These are phyloP conservation scores for Buphagus erythrorhynchus DNA, from an alignment of 2,797 vertebrate species.

Conservation along the genomic window DNA sequence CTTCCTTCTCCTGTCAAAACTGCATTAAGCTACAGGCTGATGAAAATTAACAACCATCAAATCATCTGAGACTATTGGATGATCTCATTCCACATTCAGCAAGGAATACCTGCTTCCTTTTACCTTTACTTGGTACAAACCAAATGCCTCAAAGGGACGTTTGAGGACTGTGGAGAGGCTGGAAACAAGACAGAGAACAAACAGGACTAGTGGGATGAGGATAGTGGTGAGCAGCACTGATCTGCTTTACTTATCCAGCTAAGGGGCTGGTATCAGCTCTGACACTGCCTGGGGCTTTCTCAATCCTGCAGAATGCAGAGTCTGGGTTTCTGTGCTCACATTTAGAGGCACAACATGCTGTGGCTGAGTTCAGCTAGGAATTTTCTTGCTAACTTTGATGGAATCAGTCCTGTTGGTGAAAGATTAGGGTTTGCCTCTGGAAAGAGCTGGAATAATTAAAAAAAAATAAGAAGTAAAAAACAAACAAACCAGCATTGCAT, in stretches of 20 bases:
- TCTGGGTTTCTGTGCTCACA: accelerated
- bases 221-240: not conserved
- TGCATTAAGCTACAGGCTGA: not conserved
- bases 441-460: not conserved
- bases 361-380: not conserved
- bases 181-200: not conserved
- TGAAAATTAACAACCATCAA: not conserved
- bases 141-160: not conserved
- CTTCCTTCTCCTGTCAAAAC: not conserved
- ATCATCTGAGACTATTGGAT: not conserved
- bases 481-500: not conserved
- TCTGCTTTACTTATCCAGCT: accelerated
- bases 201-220: not conserved
- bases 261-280: not conserved
- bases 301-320: not conserved
- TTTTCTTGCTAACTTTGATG: not conserved
- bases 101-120: not conserved
- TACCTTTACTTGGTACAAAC: not conserved
- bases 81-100: not conserved
- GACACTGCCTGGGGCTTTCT: not conserved
- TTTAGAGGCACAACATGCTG: not conserved
- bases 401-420: not conserved
- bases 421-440: not conserved
- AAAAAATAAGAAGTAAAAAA: not conserved
- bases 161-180: not conserved